Evolutionary conservation across 2,113 vertebrate genomes (phyloP).

Genomic region (Hydrochoerus hydrochaeris): DNA sequence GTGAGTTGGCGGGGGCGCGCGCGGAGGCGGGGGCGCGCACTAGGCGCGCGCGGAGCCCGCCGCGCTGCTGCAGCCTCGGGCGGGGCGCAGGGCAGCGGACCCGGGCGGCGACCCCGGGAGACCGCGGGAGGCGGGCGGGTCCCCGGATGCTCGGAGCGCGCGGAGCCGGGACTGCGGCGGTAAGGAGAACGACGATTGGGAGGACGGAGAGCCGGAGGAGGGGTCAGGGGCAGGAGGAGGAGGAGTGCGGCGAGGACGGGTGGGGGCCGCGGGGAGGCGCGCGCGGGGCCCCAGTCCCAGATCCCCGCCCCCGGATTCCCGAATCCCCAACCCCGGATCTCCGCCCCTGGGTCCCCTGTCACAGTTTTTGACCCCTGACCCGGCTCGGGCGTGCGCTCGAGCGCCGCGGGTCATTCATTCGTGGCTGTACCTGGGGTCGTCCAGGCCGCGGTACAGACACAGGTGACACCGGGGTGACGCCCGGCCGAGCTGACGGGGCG

Average conservation of each 20-base stretch:
- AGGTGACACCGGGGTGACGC: not conserved
- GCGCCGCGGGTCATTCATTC: not conserved
- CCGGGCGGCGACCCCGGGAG: not conserved
- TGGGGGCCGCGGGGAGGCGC: not conserved
- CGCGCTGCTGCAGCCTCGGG: not conserved
- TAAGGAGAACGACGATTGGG: not conserved
- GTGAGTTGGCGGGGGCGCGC: constrained; percentile 82
- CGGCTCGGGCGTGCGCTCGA: not conserved
- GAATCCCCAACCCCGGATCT: not conserved
- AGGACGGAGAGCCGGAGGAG: not conserved
- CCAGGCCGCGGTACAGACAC: not conserved
- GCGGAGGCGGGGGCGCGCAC: constrained; percentile 54
- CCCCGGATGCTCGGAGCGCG: not conserved
- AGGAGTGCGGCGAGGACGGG: not conserved
- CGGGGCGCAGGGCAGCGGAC: not conserved
- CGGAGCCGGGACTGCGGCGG: not conserved
- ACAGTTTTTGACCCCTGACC: not conserved
- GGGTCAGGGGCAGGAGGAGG: not conserved
- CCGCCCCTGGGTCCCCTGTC: too few species aligned
- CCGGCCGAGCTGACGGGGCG: not conserved
- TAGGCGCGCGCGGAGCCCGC: constrained; percentile 26
- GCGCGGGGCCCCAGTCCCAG: not conserved
- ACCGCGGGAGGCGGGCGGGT: not conserved
- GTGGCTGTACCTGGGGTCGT: not conserved
- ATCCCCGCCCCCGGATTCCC: not conserved